Base-by-base conservation (phyloP, 2,888 invertebrate genomes). In the Polydrusus cervinus region DNA sequence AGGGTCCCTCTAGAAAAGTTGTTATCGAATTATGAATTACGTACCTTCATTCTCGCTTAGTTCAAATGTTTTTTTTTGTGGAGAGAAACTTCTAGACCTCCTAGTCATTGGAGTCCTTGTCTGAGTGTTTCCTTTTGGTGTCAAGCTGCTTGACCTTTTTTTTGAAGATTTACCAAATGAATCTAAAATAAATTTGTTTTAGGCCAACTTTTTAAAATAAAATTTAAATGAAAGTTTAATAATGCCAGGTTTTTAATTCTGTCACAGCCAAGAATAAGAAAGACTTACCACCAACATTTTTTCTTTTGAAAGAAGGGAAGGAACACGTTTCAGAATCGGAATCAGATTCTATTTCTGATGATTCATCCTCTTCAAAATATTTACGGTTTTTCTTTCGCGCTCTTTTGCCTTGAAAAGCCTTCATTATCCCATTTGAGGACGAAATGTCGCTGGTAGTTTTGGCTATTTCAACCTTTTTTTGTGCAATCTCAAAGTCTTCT, bases 401-500 rank as follows among this genome's bases (percentile, higher is more conserved):
- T 47, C 47, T 47, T 47, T 47, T 47, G 16, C n/a, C 2, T 9
- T 47, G 47, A 47, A 47, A 5, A 2, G 1, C 47, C 16, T 47
- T 47, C 14, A n/a, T 47, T 16, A 45, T n/a, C 45, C n/a, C 45
- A 45, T 45, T 45, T 47, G 47, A n/a, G 16, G 47, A 47, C 9
- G 47, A 47, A 47, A 47, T 47, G 16, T 60, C 60, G 34, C 60
- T 60, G 1, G 60, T 60, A 16, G 3, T 34, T 60, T 38, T 34
- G 16, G 60, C 60, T 34, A 34, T 60, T 34, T 60, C 16, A n/a
- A 25, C 60, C 40, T 60, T 60, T 14, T 16, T 34, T 40, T 60
- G 60, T 1, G 60, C 60, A 60, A 60, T 18, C 16, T 34, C 25
- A 18, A 60, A 11, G 7, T 34, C 60, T 16, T 60, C 60, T 60